Percentiles rank a stretch among this genome's conserved stretches.
Conservation (phyloP, 2,113 vertebrate genomes). For the Regulus satrapa region DNA sequence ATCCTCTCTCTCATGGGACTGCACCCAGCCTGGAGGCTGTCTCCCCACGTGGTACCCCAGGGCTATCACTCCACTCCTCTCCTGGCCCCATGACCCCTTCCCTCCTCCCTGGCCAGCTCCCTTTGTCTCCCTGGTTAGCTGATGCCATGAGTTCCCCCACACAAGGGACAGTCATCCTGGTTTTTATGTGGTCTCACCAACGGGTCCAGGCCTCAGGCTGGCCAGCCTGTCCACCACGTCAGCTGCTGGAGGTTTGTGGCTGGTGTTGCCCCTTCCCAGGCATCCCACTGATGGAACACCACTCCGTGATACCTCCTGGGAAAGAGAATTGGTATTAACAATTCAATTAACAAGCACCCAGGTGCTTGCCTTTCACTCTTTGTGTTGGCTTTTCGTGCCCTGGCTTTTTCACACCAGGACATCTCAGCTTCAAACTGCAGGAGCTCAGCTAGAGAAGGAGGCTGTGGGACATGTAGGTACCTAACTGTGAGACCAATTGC, state of each 20-base stretch:
- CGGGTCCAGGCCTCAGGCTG: background rate
- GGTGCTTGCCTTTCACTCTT: background rate
- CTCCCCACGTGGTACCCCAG: background rate
- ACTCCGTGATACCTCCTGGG: background rate
- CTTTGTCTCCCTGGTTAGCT: background rate
- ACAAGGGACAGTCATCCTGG: rapidly evolving
- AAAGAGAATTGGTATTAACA: background rate
- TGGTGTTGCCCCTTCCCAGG: background rate
- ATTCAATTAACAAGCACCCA: no score
- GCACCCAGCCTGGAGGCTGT: background rate
- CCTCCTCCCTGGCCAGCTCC: background rate
- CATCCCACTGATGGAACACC: background rate
- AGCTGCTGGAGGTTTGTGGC: background rate
- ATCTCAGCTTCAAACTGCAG: background rate
- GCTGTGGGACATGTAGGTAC: background rate
- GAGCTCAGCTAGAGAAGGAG: background rate
- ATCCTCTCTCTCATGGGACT: background rate
- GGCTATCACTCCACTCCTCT: background rate
- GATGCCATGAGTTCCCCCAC: background rate
- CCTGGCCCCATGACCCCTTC: background rate
- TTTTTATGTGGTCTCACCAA: background rate
- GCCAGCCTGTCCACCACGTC: rapidly evolving
- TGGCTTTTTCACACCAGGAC: background rate
- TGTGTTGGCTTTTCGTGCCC: background rate
- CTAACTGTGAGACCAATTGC: background rate